Evolutionary conservation across 2,797 vertebrate species (phyloP), one percentile per base, ranked within the genome.

Genomic region (Myiotriccus ornatus): DNA sequence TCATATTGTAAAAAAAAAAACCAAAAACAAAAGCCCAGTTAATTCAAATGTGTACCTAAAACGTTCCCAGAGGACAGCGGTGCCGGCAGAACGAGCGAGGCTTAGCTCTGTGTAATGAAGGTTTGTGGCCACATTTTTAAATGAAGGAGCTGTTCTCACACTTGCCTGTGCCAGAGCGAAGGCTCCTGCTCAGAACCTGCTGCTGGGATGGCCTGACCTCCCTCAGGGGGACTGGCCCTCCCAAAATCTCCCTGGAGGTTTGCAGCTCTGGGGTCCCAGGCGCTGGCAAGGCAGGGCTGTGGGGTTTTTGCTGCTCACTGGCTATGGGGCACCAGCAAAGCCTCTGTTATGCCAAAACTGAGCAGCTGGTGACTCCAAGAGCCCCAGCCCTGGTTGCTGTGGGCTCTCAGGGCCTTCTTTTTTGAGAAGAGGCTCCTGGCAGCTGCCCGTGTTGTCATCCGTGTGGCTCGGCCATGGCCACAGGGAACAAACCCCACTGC

Each of bases 11-110:
- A 96, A 94, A 95, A 95, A 95, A 70, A 73, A 70, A 69, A n/a
- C n/a, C n/a, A n/a, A 70, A 19, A 62, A 57, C 0, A 49, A 95
- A 23, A 88, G 37, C 75, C 28, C 82, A 84, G 90, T 96, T 96
- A 93, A 96, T 93, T 95, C 91, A 95, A 90, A 88, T 52, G 52
- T 82, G 75, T 94, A 67, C 76, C 78, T 84, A 83, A 96, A 97
- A 92, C 8, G 77, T 79, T 95, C 95, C 95, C 94, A 84, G 64
- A 93, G 60, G 92, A 97, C 59, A 84, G 69, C 0, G 2, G 88
- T 49, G 87, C 87, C 63, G 80, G 75, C 71, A 81, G 93, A 71
- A 77, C 41, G 62, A 92, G 91, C 60, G 44, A 84, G 78, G 81
- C 90, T 84, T 49, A 93, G 89, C 57, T 67, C 50, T 6, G 2